Percentiles rank a stretch among this genome's conserved stretches.
Conservation (phyloP, 1,140 invertebrate genomes). For the Globodera ellingtonae region DNA sequence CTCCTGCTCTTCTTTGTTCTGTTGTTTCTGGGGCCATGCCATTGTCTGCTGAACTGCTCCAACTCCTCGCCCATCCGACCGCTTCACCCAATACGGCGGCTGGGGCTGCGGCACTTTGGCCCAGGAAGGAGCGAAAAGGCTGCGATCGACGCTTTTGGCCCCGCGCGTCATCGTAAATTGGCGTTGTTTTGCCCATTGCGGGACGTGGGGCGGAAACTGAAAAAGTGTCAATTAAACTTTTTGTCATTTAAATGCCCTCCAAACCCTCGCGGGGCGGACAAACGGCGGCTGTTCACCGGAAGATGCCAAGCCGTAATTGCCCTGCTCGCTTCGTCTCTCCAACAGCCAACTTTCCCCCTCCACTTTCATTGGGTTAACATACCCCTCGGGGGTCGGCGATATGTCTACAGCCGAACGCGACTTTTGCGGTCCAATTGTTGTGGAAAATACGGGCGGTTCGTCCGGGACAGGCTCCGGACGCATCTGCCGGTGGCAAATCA, state of each 20-base stretch:
- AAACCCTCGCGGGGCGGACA: background rate
- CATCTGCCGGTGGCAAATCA: slow-evolving; percentile 17
- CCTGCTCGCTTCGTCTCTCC: slow-evolving; percentile 16
- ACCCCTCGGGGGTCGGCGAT: slow-evolving; percentile 25
- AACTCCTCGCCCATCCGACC: slow-evolving; percentile 13
- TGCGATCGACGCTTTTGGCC: slow-evolving; percentile 14
- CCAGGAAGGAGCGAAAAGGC: slow-evolving; percentile 32
- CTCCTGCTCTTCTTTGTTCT: background rate
- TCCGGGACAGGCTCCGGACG: slow-evolving; percentile 36
- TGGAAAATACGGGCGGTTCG: slow-evolving; percentile 56
- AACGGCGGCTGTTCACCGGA: slow-evolving; percentile 17
- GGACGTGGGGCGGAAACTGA: slow-evolving; percentile 26
- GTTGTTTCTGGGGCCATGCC: slow-evolving; percentile 12
- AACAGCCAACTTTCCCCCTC: slow-evolving; percentile 43
- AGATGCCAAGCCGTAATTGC: slow-evolving; percentile 2
- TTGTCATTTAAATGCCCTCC: slow-evolving; percentile 4
- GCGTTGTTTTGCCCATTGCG: slow-evolving; percentile 30
- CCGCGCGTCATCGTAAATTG: slow-evolving; percentile 20
- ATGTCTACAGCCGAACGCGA: background rate
- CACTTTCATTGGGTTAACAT: slow-evolving; percentile 28
- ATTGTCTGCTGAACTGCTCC: slow-evolving; percentile 5
- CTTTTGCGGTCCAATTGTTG: slow-evolving; percentile 50
- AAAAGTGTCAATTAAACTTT: slow-evolving; percentile 8
- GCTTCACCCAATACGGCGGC: slow-evolving; percentile 36
- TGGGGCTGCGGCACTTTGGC: slow-evolving; percentile 38